phyloP scores from a whole-genome alignment of 2,113 vertebrate species.

The Suncus etruscus region DNA sequence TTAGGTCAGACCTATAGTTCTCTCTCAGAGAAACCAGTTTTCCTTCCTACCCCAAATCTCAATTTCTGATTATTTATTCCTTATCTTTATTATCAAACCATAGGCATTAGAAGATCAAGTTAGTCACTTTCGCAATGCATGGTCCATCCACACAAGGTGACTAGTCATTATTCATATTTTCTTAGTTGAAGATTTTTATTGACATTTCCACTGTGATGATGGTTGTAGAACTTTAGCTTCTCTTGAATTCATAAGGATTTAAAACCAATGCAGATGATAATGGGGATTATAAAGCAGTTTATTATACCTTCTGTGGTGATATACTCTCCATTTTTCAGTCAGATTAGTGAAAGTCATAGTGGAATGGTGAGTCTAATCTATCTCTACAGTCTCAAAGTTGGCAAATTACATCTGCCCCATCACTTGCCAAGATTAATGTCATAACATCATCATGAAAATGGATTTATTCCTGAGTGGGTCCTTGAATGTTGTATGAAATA shows the following conservation, averaged over 20 bases:
- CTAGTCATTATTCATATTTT: neutral
- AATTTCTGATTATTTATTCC: neutral
- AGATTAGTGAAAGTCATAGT: neutral
- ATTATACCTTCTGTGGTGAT: neutral
- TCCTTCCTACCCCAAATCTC: neutral
- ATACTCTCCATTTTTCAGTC: neutral
- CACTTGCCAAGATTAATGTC: neutral
- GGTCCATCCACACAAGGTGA: neutral
- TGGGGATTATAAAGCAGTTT: neutral
- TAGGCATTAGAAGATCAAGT: neutral
- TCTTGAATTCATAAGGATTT: constrained; percentile 23
- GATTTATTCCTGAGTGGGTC: too few relatives aligned
- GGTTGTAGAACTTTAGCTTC: neutral
- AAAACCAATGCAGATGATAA: neutral
- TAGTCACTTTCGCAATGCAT: neutral
- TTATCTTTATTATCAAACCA: neutral
- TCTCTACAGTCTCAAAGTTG: neutral
- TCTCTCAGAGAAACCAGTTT: neutral
- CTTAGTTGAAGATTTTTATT: constrained; percentile 19
- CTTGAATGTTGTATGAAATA: too few relatives aligned
- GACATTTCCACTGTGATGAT: neutral
- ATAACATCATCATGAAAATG: neutral
- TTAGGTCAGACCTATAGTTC: neutral
- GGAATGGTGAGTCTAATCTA: neutral
- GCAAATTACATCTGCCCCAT: neutral